Percentiles rank a stretch among this genome's conserved stretches.
phyloP scores from a whole-genome alignment of 2,888 invertebrate genomes.

The Drosophila colorata region DNA sequence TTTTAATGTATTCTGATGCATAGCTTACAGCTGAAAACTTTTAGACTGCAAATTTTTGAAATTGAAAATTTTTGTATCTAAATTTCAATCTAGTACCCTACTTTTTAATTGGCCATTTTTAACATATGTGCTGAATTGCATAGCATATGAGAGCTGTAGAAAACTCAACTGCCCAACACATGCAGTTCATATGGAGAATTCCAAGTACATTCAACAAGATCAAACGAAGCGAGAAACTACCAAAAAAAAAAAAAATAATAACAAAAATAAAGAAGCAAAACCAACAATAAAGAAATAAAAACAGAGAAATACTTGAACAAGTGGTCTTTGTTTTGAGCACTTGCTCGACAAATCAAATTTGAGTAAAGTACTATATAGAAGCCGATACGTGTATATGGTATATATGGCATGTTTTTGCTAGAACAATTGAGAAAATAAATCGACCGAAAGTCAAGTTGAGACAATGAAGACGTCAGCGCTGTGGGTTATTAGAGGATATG shows the following conservation, averaged over 20 bases:
- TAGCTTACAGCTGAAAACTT: background rate
- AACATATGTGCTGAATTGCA: constrained; percentile 7
- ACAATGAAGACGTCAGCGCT: constrained; percentile 81
- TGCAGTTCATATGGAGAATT: constrained; percentile 51
- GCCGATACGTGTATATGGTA: constrained; percentile 3
- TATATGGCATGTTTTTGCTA: constrained; percentile 67
- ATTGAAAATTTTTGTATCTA: too few relatives aligned
- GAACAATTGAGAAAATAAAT: constrained; percentile 78
- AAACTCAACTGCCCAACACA: constrained; percentile 39
- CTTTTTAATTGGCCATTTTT: background rate
- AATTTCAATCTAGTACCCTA: background rate
- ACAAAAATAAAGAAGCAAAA: constrained; percentile 17
- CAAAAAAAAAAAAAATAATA: constrained; percentile 49
- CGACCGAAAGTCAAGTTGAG: constrained; percentile 74
- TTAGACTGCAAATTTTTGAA: too few relatives aligned
- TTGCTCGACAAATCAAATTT: constrained; percentile 58
- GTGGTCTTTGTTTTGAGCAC: constrained; percentile 56
- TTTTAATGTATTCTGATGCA: too few relatives aligned
- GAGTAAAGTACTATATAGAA: constrained; percentile 22
- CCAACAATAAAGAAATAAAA: constrained; percentile 26
- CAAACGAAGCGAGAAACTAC: constrained; percentile 57
- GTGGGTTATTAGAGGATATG: constrained; percentile 69
- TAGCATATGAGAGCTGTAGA: constrained; percentile 2
- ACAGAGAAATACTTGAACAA: constrained; percentile 40
- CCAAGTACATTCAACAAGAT: constrained; percentile 35